Evolutionary conservation across 2,888 invertebrate genomes (phyloP).

Genomic region (Drosophila recens): DNA sequence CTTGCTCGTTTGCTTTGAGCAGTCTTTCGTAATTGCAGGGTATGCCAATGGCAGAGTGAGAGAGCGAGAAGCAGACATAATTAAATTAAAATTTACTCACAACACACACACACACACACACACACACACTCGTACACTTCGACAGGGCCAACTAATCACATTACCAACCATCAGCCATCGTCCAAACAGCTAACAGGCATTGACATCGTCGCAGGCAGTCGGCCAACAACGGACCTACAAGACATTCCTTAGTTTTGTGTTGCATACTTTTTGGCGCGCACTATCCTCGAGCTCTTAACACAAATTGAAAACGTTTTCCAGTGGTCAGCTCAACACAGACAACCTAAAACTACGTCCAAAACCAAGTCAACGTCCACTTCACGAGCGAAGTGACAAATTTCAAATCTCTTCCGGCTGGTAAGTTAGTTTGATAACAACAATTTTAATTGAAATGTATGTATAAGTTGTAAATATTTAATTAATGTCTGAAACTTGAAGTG

Average conservation of each 20-base stretch:
- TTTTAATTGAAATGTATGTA: not conserved
- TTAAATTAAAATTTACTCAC: conserved; percentile 76
- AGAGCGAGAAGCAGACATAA: conserved; percentile 60
- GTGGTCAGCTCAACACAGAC: conserved; percentile 10
- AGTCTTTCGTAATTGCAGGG: conserved; percentile 60
- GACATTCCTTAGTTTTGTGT: conserved; percentile 62
- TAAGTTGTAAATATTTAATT: too few species aligned
- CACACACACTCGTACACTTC: not conserved
- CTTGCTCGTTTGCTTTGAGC: conserved; percentile 67
- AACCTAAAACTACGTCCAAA: conserved; percentile 1
- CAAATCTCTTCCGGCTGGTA: conserved; percentile 67
- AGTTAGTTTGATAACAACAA: conserved; percentile 36
- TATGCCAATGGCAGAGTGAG: conserved; percentile 5
- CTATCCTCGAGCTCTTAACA: conserved; percentile 34
- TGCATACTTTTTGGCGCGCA: conserved; percentile 78
- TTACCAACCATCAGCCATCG: conserved; percentile 66
- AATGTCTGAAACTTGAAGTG: too few species aligned
- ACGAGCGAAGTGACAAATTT: conserved; percentile 46
- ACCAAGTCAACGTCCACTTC: conserved; percentile 27
- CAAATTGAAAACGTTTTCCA: conserved; percentile 43
- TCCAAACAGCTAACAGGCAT: conserved; percentile 29
- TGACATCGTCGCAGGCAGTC: conserved; percentile 58
- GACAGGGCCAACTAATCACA: conserved; percentile 69
- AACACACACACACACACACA: conserved; percentile 32
- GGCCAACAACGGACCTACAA: conserved; percentile 50